phyloP scores from a whole-genome alignment of 2,113 vertebrate genomes.

The Procapra przewalskii region DNA sequence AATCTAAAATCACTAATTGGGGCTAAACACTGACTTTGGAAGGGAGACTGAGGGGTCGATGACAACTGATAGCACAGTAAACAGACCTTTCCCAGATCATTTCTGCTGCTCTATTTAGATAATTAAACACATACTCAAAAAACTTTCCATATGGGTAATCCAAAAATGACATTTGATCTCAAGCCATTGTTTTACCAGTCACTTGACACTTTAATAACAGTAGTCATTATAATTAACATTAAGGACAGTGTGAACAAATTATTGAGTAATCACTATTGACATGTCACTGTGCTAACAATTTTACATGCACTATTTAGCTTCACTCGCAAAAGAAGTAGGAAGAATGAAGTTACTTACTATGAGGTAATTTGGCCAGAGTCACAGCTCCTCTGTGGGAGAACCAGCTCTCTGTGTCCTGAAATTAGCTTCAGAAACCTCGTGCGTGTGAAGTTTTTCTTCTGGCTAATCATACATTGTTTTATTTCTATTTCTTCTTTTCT shows the following conservation, averaged over 20 bases:
- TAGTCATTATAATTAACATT: not conserved
- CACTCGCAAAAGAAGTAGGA: not conserved
- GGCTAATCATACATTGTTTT: not conserved
- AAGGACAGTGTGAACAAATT: not conserved
- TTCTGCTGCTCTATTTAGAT: not conserved
- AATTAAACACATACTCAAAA: slow-evolving; percentile 25
- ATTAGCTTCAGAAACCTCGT: not conserved
- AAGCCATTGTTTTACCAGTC: not conserved
- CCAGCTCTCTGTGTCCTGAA: not conserved
- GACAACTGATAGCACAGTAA: not conserved
- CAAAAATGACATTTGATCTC: not conserved
- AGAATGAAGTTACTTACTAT: not conserved
- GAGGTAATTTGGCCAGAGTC: not conserved
- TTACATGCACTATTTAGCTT: not conserved
- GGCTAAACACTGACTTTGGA: not conserved
- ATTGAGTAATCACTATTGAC: not conserved
- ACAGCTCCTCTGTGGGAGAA: not conserved
- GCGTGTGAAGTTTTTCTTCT: not conserved
- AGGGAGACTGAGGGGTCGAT: not conserved
- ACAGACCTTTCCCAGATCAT: not conserved
- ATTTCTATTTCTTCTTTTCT: not conserved
- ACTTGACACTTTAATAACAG: slow-evolving; percentile 16
- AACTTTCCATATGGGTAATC: not conserved
- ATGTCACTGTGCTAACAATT: not conserved
- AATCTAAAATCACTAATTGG: not conserved